phyloP scores from a whole-genome alignment of 1,140 invertebrate genomes.

The Atta texana region DNA sequence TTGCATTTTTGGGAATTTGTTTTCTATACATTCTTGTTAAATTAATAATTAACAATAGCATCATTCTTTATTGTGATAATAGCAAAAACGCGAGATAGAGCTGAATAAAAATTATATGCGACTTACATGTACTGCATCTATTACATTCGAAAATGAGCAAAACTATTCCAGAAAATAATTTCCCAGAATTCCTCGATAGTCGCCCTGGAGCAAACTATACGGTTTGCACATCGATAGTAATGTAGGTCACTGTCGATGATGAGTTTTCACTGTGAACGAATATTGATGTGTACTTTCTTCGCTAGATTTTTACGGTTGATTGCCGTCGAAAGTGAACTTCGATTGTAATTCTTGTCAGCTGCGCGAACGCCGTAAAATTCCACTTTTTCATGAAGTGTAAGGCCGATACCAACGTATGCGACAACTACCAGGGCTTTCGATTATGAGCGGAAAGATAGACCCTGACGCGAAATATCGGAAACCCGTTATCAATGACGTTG shows the following conservation, averaged over 20 bases:
- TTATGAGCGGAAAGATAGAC: slow-evolving; percentile 56
- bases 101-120: neutral
- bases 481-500: slow-evolving; percentile 76
- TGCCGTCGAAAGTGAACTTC: slow-evolving; percentile 53
- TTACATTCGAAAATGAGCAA: neutral
- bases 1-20: too few relatives aligned
- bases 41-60: neutral
- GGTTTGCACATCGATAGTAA: slow-evolving; percentile 25
- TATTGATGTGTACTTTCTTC: slow-evolving; percentile 62
- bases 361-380: slow-evolving; percentile 55
- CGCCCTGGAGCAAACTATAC: slow-evolving; percentile 7
- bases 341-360: slow-evolving; percentile 70
- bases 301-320: slow-evolving; percentile 55
- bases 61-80: neutral
- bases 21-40: too few relatives aligned
- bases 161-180: neutral
- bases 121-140: neutral
- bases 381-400: neutral
- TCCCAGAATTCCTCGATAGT: neutral
- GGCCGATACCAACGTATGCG: slow-evolving; percentile 14
- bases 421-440: neutral
- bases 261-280: slow-evolving; percentile 44
- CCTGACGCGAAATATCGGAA: slow-evolving; percentile 67
- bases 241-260: slow-evolving; percentile 61
- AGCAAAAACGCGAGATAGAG: neutral